A percentile compares a stretch with the other conserved stretches of the same genome.
Conservation (phyloP, 2,113 vertebrate genomes). For the Bubo blakistoni region DNA sequence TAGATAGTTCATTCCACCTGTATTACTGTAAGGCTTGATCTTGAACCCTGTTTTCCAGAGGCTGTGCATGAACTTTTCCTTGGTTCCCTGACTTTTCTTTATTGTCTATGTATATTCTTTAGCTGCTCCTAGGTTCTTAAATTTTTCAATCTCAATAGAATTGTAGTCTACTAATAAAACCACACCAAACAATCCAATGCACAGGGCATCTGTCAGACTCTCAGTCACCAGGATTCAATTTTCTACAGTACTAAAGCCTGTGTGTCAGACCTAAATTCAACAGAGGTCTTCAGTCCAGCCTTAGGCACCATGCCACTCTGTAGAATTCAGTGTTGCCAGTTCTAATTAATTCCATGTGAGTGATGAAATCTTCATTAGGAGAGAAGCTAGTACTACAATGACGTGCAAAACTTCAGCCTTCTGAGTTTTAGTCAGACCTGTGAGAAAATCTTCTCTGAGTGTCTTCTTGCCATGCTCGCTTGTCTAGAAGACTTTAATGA, state of each 20-base stretch:
- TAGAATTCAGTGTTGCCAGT: background rate
- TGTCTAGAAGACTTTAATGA: background rate
- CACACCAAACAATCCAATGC: background rate
- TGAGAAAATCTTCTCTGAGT: background rate
- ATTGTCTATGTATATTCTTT: rapidly evolving
- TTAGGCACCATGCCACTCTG: background rate
- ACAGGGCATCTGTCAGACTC: background rate
- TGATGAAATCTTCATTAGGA: conserved; percentile 1
- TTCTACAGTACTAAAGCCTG: background rate
- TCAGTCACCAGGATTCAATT: background rate
- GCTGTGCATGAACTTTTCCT: background rate
- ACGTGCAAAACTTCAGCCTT: background rate
- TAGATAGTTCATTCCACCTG: background rate
- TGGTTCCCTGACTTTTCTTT: background rate
- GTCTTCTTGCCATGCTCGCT: background rate
- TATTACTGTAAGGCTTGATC: background rate
- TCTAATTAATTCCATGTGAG: background rate
- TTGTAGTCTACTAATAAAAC: background rate
- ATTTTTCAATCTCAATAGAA: background rate
- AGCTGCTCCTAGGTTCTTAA: background rate
- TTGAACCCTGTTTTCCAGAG: background rate
- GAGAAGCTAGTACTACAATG: background rate
- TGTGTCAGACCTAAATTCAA: background rate
- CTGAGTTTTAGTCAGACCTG: background rate
- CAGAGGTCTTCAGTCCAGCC: background rate